Evolutionary conservation across 2,888 invertebrate species (phyloP).

Genomic region (Cheilosia scutellata): DNA sequence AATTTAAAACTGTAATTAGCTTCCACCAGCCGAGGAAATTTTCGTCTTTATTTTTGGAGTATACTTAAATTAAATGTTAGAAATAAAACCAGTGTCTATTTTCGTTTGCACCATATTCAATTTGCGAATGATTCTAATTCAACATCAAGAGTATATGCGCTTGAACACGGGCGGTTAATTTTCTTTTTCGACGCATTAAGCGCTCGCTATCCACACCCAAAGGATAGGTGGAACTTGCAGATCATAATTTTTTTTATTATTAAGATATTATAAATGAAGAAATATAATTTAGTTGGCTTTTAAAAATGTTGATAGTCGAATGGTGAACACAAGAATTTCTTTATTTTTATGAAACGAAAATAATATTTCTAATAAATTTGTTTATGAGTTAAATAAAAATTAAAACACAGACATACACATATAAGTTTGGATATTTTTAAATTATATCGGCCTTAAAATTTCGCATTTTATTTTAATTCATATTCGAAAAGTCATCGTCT

Average conservation of each 20-base stretch:
- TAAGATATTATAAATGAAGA: constrained; percentile 29
- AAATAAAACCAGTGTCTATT: constrained; percentile 60
- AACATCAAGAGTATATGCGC: constrained; percentile 2
- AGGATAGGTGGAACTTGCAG: constrained; percentile 21
- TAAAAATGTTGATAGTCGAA: constrained; percentile 2
- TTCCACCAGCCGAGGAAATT: constrained; percentile 41
- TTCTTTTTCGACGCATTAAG: constrained; percentile 2
- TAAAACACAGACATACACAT: constrained; percentile 1
- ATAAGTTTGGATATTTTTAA: constrained; percentile 53
- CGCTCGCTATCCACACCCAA: background rate
- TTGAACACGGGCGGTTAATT: constrained; percentile 8
- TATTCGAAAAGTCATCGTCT: background rate
- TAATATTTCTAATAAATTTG: constrained; percentile 44
- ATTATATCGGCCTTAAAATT: constrained; percentile 50
- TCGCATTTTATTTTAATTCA: constrained; percentile 31
- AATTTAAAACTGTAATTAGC: constrained; percentile 60
- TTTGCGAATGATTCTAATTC: constrained; percentile 25
- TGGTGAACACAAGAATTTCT: constrained; percentile 5
- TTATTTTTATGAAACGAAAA: background rate
- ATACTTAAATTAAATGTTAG: constrained; percentile 43
- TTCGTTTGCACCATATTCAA: constrained; percentile 38
- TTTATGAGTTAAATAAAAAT: constrained; percentile 38
- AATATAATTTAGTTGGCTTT: constrained; percentile 28
- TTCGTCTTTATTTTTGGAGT: constrained; percentile 55
- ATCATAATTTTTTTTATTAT: constrained; percentile 58